phyloP scores from a whole-genome alignment of 2,113 vertebrate genomes.

The Pachycephala philippinensis region DNA sequence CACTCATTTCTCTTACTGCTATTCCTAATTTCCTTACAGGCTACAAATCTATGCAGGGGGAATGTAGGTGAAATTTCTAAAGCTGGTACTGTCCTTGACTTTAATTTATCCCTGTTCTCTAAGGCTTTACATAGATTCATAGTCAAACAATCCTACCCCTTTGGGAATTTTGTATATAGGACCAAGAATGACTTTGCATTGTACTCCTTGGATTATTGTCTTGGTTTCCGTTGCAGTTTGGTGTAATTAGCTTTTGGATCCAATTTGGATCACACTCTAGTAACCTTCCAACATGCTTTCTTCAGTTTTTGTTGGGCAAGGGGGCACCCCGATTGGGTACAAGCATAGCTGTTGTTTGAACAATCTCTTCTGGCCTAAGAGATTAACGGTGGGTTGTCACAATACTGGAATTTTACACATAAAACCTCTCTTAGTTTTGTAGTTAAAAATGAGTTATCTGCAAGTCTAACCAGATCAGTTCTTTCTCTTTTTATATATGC shows the following conservation, averaged over 20 bases:
- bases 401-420: not conserved
- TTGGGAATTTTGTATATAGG: not conserved
- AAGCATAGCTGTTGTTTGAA: not conserved
- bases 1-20: not conserved
- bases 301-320: not conserved
- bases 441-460: not conserved
- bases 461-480: not conserved
- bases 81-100: not conserved
- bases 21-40: not conserved
- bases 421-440: not conserved
- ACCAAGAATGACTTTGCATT: not conserved
- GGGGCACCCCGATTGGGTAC: not conserved
- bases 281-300: not conserved
- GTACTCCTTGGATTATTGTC: not conserved
- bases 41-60: not conserved
- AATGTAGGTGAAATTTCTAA: not conserved
- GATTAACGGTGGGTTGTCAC: too few species aligned
- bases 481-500: not conserved
- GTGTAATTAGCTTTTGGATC: not conserved
- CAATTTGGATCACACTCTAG: not conserved
- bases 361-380: not conserved
- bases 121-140: not conserved
- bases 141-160: not conserved
- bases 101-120: not conserved
- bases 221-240: not conserved